Evolutionary conservation across 2,888 invertebrate species (phyloP), one percentile per base, ranked within the genome.

Genomic region (Oligia strigilis): DNA sequence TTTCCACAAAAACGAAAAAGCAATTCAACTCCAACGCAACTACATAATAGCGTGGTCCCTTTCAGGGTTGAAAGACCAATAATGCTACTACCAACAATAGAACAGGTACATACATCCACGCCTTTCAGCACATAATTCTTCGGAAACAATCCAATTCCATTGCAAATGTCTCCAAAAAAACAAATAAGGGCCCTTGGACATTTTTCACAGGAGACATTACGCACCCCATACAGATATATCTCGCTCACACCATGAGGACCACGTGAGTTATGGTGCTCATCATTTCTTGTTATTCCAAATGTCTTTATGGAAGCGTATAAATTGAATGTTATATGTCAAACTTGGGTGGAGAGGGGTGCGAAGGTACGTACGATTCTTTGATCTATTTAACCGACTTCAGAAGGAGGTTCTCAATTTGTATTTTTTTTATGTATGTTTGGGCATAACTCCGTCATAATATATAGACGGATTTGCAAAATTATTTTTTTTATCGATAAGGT

Each of bases 251-350:
- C 91, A 90, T 88, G 88, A 83, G 82, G 83, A 85, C 72, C 75
- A 11, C 60, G n/a, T 93, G 93, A 94, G 90, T 93, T 92, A 94
- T 93, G 89, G 81, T 66, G 29, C 72, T 90, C 92, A 93, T 93
- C 90, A 90, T 74, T 87, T 83, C 87, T 91, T 91, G 93, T 92
- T 92, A 92, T 91, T 91, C 89, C 82, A 87, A 90, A 92, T 91
- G 92, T 92, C 92, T 93, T 90, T 91, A 92, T 91, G 91, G 90
- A 89, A 89, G 83, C 77, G 70, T 90, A 90, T 91, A 92, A 90
- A 92, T 88, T 90, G 92, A 82, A 85, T 82, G 85, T 77, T 73
- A 85, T 89, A 86, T 77, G 82, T 87, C 88, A 88, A 76, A 86
- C 84, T 77, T 73, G 64, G 49, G 14, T 29, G 66, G n/a, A 4